phyloP scores from a whole-genome alignment of 2,113 vertebrate species.

The Equus quagga region DNA sequence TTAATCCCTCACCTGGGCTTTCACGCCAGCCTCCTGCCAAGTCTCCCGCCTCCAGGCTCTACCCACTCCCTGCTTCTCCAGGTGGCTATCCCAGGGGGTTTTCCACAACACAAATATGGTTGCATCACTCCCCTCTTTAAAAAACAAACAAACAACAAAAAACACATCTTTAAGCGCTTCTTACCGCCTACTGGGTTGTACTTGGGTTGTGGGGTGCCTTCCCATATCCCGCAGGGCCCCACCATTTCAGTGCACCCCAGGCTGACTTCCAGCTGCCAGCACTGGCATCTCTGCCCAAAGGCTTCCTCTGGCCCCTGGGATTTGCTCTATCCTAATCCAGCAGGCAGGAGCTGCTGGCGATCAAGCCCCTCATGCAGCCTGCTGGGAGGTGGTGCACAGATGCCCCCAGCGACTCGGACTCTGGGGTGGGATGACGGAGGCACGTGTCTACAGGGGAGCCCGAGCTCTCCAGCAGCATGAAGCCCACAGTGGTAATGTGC shows the following conservation, averaged over 20 bases:
- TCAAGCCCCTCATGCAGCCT: neutral
- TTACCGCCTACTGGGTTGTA: neutral
- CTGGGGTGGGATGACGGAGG: neutral
- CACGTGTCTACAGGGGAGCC: neutral
- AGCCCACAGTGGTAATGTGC: neutral
- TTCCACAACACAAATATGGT: neutral
- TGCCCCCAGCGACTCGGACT: neutral
- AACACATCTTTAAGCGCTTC: neutral
- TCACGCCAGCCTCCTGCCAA: neutral
- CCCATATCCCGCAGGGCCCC: neutral
- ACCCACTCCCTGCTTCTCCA: no score
- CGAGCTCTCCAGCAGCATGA: neutral
- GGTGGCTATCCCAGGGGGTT: neutral
- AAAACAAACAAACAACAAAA: neutral
- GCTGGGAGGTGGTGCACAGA: neutral
- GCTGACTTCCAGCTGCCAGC: neutral
- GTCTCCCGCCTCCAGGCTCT: neutral
- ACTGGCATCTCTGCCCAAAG: neutral
- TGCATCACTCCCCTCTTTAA: neutral
- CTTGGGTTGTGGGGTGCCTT: neutral
- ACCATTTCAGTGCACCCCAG: neutral
- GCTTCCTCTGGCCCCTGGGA: neutral
- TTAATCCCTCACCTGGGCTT: neutral
- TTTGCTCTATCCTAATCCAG: neutral
- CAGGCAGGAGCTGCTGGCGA: neutral